These are phyloP conservation scores for Pyrrhosoma nymphula DNA, from an alignment of 2,888 invertebrate genomes.

Conservation along the genomic window DNA sequence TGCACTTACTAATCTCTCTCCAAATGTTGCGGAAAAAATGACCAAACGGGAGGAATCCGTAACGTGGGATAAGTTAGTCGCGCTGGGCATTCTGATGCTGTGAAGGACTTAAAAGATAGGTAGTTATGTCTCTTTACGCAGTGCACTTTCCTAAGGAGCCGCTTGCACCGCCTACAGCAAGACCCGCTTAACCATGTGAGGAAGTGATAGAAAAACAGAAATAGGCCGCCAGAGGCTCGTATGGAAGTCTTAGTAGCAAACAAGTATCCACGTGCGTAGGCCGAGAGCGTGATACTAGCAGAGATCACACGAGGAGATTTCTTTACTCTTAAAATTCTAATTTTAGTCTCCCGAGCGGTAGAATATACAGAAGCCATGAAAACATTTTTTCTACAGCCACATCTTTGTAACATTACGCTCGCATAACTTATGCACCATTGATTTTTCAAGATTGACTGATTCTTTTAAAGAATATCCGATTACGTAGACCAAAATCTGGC, in stretches of 20 bases:
- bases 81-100: background rate
- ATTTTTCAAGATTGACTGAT: no score
- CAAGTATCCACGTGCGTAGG: background rate
- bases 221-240: background rate
- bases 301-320: background rate
- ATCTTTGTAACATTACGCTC: background rate
- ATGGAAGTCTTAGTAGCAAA: background rate
- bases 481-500: no score
- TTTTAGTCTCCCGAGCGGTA: background rate
- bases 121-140: background rate
- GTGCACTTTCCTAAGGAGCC: background rate
- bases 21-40: background rate
- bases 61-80: background rate
- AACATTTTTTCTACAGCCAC: background rate
- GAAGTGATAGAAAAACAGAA: constrained; percentile 21
- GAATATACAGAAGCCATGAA: background rate
- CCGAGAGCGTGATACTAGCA: background rate
- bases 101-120: background rate
- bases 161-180: background rate
- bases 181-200: background rate
- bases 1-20: no score
- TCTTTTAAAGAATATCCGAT: no score
- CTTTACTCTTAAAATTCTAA: background rate
- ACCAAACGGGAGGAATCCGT: background rate
- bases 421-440: background rate